Evolutionary conservation across 92 coral and sea anemone genomes (phyloP).

Genomic region (Phenganax subtilis): DNA sequence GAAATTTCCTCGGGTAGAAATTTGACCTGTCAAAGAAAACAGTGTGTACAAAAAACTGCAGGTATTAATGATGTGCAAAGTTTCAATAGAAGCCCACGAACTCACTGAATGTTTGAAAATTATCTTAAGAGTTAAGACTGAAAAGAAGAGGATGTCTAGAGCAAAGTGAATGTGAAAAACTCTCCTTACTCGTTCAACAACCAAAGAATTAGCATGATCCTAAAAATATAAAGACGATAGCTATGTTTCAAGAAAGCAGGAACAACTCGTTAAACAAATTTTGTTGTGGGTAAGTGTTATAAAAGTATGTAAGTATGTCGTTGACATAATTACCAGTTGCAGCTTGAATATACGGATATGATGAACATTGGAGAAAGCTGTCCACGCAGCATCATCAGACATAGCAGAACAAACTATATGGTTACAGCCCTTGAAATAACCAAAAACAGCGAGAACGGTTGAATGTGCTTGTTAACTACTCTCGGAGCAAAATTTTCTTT

Average conservation of each 20-base stretch:
- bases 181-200: slow-evolving; percentile 41
- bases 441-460: neutral
- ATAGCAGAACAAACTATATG: slow-evolving; percentile 87
- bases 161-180: neutral
- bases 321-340: slow-evolving; percentile 52
- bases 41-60: neutral
- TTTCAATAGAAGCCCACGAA: too few species aligned
- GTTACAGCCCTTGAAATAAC: slow-evolving; percentile 60
- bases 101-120: too few species aligned
- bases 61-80: too few species aligned
- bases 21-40: slow-evolving; percentile 44
- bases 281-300: neutral
- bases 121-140: neutral
- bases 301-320: too few species aligned
- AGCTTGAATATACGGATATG: slow-evolving; percentile 69
- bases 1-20: slow-evolving; percentile 59
- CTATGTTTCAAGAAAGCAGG: neutral
- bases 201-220: slow-evolving; percentile 26
- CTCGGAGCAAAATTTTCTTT: neutral
- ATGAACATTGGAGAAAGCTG: slow-evolving; percentile 71
- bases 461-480: neutral
- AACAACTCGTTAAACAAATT: neutral
- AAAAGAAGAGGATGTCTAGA: neutral
- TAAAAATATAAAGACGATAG: slow-evolving; percentile 1
- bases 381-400: slow-evolving; percentile 69